Base-by-base conservation (phyloP, 2,888 invertebrate species). In the Teleiodes luculella region DNA sequence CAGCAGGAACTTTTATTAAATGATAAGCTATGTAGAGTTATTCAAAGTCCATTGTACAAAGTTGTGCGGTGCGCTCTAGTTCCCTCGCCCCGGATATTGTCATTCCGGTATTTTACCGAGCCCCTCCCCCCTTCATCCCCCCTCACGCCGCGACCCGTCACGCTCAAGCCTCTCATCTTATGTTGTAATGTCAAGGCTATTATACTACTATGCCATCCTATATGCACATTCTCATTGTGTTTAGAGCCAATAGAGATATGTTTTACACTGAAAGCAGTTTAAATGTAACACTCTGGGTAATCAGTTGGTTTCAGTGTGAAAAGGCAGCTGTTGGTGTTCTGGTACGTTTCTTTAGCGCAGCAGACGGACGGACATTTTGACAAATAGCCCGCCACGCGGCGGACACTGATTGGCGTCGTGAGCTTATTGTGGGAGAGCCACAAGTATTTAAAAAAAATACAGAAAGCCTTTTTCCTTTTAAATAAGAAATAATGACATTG, bases 41-140 rank as follows among this genome's bases (percentile, higher is more conserved):
- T 39, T 39, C 39, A 18, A 10, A 14, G 36, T 36, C 14, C 14
- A 2, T 41, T 13, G 39, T 39, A 18, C 13, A 16, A 18, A n/a
- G 45, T n/a, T 11, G 24, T 28, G 24, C 28, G 28, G n/a, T 3
- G 28, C 43, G 24, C 45, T 28, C n/a, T n/a, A 28, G 6, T 6
- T 14, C 14, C 28, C 43, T 10, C 43, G 43, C 35, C 7, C 24
- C 28, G 49, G 49, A 49, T 49, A 49, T 49, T 49, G 49, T 49
- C 49, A 36, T 49, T 49, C 49, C 49, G 37, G 49, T 49, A 49
- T 49, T 49, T 49, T 49, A 20, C 36, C 36, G 36, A 3, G 33
- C 8, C 28, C 36, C 36, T 36, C 6, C 24, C 24, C 24, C 24
- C 24, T 6, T 6, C 24, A 24, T 6, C 3, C 24, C 24, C 24